phyloP scores from a whole-genome alignment of 2,888 invertebrate genomes.

The Empis livida region DNA sequence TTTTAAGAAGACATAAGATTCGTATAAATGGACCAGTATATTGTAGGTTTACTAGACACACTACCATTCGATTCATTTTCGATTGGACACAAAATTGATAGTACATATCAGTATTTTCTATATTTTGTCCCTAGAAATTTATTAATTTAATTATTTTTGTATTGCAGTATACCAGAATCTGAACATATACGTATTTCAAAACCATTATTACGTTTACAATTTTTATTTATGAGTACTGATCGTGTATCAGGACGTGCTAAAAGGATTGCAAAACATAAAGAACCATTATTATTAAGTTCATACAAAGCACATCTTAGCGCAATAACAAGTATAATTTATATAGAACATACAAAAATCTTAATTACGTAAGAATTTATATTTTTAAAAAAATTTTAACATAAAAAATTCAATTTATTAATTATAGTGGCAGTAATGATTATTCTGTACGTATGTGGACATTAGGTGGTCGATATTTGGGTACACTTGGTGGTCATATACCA shows the following conservation, averaged over 20 bases:
- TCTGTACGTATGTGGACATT: slow-evolving; percentile 64
- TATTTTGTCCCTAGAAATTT: too few species aligned
- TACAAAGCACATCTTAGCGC: slow-evolving; percentile 58
- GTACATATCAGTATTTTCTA: too few species aligned
- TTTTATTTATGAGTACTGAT: slow-evolving; percentile 60
- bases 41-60: too few species aligned
- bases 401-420: background rate
- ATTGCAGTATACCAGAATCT: slow-evolving; percentile 22
- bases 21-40: too few species aligned
- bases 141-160: too few species aligned
- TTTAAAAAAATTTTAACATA: background rate
- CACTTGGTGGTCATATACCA: slow-evolving; percentile 53
- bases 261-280: slow-evolving; percentile 40
- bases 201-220: slow-evolving; percentile 49
- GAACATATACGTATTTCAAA: slow-evolving; percentile 42
- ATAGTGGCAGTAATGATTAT: slow-evolving; percentile 53
- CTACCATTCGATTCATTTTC: too few species aligned
- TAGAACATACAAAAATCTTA: slow-evolving; percentile 51
- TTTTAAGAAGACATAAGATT: too few species aligned
- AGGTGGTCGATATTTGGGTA: slow-evolving; percentile 56
- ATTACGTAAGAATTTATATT: slow-evolving; percentile 42
- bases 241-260: slow-evolving; percentile 54
- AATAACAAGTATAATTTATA: slow-evolving; percentile 51
- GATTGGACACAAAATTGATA: too few species aligned
- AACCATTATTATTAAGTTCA: slow-evolving; percentile 54